Evolutionary conservation across 1,140 invertebrate species (phyloP).

Genomic region (Drosophila kurseongensis): DNA sequence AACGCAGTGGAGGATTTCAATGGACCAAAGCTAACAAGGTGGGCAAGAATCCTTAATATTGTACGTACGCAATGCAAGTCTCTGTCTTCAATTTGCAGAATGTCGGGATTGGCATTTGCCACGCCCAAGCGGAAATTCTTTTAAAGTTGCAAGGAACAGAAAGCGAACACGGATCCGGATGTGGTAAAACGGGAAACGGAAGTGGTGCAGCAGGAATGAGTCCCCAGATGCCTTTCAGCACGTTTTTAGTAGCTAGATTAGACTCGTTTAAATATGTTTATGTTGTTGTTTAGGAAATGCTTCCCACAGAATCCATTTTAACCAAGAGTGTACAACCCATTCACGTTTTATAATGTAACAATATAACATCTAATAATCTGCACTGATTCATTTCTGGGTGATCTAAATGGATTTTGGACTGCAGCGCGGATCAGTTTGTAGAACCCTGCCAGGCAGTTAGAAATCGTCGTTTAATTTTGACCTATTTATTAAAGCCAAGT

Average conservation of each 20-base stretch:
- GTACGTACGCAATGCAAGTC: neutral
- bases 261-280: neutral
- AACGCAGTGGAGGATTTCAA: neutral
- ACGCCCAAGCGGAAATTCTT: conserved; percentile 73
- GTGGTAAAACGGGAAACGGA: neutral
- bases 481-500: neutral
- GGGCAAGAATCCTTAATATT: neutral
- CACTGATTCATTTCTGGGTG: neutral
- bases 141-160: conserved; percentile 4
- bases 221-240: neutral
- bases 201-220: neutral
- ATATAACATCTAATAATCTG: neutral
- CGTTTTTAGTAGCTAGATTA: neutral
- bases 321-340: conserved; percentile 1
- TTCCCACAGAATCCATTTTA: neutral
- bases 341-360: neutral
- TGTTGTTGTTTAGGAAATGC: conserved; percentile 5
- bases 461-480: neutral
- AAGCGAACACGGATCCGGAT: neutral
- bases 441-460: no score
- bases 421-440: neutral
- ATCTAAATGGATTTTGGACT: neutral
- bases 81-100: conserved; percentile 39
- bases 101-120: conserved; percentile 45
- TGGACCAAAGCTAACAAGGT: conserved; percentile 41